A percentile compares a stretch with the other conserved stretches of the same genome.
phyloP scores from a whole-genome alignment of 2,797 vertebrate species.

The Propithecus perrieri region DNA sequence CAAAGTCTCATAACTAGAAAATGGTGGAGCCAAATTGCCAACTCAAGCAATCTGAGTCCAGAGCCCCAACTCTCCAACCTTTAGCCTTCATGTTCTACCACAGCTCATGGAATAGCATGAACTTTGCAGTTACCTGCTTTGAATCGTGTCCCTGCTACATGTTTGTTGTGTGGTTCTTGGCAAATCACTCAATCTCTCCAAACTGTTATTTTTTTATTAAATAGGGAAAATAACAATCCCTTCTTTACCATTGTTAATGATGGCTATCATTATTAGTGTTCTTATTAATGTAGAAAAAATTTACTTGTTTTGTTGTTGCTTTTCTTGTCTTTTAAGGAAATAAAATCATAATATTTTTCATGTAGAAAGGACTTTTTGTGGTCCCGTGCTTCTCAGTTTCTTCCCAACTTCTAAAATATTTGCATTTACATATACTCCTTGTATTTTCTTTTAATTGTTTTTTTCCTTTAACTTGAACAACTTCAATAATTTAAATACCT shows the following conservation, averaged over 20 bases:
- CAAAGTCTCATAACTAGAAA: background rate
- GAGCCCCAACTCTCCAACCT: no score
- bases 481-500: background rate
- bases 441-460: background rate
- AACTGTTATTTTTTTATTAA: background rate
- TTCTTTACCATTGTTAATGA: background rate
- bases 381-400: background rate
- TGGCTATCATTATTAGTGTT: background rate
- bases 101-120: rapidly evolving
- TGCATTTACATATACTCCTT: background rate
- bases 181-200: background rate
- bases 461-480: background rate
- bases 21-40: no score
- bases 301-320: background rate
- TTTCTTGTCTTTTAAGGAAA: background rate
- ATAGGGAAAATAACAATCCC: background rate
- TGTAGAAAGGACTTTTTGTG: background rate
- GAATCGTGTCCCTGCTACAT: background rate
- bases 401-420: background rate
- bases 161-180: background rate
- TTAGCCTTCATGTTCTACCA: background rate
- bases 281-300: background rate
- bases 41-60: background rate
- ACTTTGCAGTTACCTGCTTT: background rate
- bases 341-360: background rate